Conservation (phyloP, 2,888 invertebrate species). For the Cactoblastis cactorum region DNA sequence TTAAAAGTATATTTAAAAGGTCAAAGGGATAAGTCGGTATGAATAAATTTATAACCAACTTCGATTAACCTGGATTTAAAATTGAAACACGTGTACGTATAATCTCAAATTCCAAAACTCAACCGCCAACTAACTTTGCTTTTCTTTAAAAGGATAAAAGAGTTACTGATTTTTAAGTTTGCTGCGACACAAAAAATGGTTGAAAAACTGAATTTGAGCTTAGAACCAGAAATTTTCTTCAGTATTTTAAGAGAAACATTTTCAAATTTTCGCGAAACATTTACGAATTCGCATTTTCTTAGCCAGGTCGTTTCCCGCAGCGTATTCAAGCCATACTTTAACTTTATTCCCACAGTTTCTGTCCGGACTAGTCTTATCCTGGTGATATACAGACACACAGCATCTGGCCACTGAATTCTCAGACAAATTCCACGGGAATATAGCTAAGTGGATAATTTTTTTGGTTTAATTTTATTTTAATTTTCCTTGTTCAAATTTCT, state of each 20-base stretch:
- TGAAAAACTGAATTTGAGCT: not conserved
- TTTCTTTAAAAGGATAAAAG: not conserved
- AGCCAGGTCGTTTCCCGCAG: not conserved
- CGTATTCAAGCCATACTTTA: not conserved
- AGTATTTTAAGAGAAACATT: not conserved
- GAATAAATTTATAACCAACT: too few relatives aligned
- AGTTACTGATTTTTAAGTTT: too few relatives aligned
- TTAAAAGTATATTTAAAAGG: too few relatives aligned
- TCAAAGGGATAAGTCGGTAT: too few relatives aligned
- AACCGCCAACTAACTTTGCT: too few relatives aligned
- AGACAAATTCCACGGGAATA: too few relatives aligned
- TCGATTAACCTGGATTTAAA: too few relatives aligned
- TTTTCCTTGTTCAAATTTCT: too few relatives aligned
- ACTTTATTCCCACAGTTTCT: conserved; percentile 1
- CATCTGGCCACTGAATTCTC: not conserved
- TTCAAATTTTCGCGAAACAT: not conserved
- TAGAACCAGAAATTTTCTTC: not conserved
- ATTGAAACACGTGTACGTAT: too few relatives aligned
- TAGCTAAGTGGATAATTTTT: too few relatives aligned
- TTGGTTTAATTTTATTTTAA: too few relatives aligned
- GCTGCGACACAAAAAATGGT: not conserved
- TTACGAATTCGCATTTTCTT: not conserved
- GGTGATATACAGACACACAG: not conserved
- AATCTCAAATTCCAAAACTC: too few relatives aligned
- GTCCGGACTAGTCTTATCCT: not conserved